A percentile compares a stretch with the other conserved stretches of the same genome.
Conservation (phyloP, 2,797 vertebrate species). For the Fratercula arctica region DNA sequence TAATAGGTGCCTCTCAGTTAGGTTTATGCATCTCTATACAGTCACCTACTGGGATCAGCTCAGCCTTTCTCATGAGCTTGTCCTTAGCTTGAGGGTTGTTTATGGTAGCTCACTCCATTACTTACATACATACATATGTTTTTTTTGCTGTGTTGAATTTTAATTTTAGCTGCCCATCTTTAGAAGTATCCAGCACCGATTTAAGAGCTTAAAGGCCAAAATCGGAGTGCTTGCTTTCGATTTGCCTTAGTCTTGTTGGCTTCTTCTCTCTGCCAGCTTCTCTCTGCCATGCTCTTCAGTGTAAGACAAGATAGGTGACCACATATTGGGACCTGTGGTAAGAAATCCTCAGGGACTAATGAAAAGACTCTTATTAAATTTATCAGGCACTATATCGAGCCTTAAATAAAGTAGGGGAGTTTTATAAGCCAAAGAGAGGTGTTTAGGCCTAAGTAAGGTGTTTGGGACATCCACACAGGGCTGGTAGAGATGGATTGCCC, state of each 20-base stretch:
- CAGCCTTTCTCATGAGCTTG: rapidly evolving
- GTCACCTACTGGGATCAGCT: background rate
- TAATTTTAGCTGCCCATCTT: background rate
- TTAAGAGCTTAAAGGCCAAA: background rate
- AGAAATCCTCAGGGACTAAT: background rate
- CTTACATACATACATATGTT: too few relatives aligned
- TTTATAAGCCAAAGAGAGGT: background rate
- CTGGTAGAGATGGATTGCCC: background rate
- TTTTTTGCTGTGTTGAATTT: background rate
- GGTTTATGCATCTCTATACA: background rate
- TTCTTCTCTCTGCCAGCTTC: background rate
- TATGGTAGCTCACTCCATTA: background rate
- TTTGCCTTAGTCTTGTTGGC: background rate
- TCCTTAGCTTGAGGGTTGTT: background rate
- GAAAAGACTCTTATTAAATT: background rate
- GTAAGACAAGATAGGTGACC: background rate
- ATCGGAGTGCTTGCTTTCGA: background rate
- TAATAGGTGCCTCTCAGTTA: background rate
- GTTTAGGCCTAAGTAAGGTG: background rate
- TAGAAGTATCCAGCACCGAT: background rate
- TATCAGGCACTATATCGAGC: background rate
- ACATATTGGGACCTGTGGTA: background rate
- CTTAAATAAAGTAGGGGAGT: background rate
- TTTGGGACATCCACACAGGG: background rate
- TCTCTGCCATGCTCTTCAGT: background rate